Conservation (phyloP, 2,797 vertebrate species). For the Aulostomus chinensis region DNA sequence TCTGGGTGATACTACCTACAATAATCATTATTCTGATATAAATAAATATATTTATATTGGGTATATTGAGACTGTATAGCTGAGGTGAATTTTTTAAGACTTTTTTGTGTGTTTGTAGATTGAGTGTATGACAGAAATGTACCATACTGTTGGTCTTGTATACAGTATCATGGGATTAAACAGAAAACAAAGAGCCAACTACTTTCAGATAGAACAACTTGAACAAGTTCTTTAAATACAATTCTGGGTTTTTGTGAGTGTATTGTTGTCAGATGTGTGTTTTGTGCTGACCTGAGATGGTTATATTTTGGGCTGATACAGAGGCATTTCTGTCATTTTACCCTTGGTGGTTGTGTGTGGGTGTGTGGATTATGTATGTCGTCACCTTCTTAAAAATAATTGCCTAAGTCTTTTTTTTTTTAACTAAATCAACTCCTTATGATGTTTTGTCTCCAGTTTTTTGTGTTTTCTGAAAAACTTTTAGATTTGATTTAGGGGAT, state of each 20-base stretch:
- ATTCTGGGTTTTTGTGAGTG: slow-evolving; percentile 8
- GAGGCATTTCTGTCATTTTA: slow-evolving; percentile 24
- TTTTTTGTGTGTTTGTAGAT: too few species aligned
- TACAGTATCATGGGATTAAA: neutral
- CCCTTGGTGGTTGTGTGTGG: slow-evolving; percentile 19
- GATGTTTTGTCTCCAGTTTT: too few species aligned
- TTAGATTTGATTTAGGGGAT: too few species aligned
- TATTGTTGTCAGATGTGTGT: slow-evolving; percentile 30
- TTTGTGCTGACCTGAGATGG: slow-evolving; percentile 67
- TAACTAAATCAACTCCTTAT: too few species aligned
- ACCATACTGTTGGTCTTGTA: slow-evolving; percentile 9
- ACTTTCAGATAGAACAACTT: slow-evolving; percentile 10
- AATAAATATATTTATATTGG: slow-evolving; percentile 24
- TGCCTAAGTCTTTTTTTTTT: too few species aligned
- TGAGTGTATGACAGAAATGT: too few species aligned
- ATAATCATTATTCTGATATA: slow-evolving; percentile 28
- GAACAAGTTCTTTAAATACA: slow-evolving; percentile 25
- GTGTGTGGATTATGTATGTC: too few species aligned
- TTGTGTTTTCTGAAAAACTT: too few species aligned
- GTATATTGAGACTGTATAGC: slow-evolving; percentile 34
- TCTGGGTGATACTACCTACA: slow-evolving; percentile 29
- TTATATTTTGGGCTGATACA: slow-evolving; percentile 30
- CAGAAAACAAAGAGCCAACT: slow-evolving; percentile 9
- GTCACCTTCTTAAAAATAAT: too few species aligned
- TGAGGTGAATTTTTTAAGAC: slow-evolving; percentile 25